Evolutionary conservation across 2,113 vertebrate genomes (phyloP), one percentile per base, ranked within the genome.

Genomic region (Balaeniceps rex): DNA sequence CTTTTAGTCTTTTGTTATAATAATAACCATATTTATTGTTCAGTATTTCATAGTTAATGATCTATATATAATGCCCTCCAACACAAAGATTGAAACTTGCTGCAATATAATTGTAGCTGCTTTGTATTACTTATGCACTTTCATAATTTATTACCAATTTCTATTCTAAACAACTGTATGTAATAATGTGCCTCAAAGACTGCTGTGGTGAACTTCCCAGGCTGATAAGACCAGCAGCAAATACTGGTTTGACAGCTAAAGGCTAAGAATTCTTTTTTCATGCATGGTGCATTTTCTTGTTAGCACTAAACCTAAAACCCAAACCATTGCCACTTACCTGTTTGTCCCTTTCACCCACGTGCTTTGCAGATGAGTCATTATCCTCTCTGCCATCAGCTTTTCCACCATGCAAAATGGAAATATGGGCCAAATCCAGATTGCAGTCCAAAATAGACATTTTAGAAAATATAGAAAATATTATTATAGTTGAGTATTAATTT

Each of bases 1-100:
- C 91, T 96, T 95, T 96, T 93, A 94, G 63, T 93, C 31, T 85
- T 95, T 92, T 93, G 49, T 90, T 93, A 70, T 63, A 64, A 86
- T 94, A 94, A 95, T 90, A 95, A 83, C 65, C 26, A 29, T 79
- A 87, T 96, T 91, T 96, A 93, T 92, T 94, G 74, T 94, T 88
- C 93, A 63, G 54, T 74, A 54, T 70, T 90, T 88, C 47, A 54
- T 69, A 88, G 71, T 86, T 83, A 92, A 95, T 94, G 58, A 90
- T 77, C 75, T 85, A 33, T 72, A 69, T 65, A 66, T 83, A 94
- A 86, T 52, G 33, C 10, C 34, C n/a, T 88, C 66, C 68, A 95
- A 85, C 58, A 74, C 55, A 66, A 79, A 61, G 68, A 88, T 0
- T 80, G 58, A 74, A 90, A 55, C 51, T 81, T 61, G 16, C 23